phyloP scores from a whole-genome alignment of 1,140 invertebrate genomes.

The Triops cancriformis region DNA sequence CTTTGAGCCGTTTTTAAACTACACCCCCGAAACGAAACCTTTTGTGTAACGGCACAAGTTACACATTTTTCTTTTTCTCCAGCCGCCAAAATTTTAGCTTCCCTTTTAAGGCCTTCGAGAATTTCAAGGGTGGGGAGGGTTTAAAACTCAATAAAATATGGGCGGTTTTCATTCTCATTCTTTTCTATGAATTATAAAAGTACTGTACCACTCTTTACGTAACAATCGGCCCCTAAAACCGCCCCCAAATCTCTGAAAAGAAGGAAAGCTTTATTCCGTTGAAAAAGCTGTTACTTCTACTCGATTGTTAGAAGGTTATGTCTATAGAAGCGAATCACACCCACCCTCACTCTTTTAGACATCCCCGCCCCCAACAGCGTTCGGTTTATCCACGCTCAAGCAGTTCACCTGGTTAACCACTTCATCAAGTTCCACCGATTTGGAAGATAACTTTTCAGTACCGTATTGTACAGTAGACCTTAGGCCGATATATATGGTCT shows the following conservation, averaged over 20 bases:
- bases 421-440: background rate
- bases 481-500: too few relatives aligned
- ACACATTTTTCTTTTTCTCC: background rate
- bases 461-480: too few relatives aligned
- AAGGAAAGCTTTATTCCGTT: background rate
- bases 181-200: too few relatives aligned
- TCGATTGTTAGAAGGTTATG: background rate
- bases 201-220: background rate
- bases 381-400: background rate
- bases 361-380: background rate
- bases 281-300: background rate
- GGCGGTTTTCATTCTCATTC: too few relatives aligned
- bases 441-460: too few relatives aligned
- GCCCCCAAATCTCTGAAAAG: background rate
- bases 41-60: background rate
- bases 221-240: background rate
- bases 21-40: background rate
- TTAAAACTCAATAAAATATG: background rate
- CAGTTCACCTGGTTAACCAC: slow-evolving; percentile 12
- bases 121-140: background rate
- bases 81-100: background rate
- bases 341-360: background rate
- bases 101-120: background rate
- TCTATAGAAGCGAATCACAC: background rate
- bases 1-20: background rate